phyloP scores from a whole-genome alignment of 1,140 invertebrate genomes.

The Lordiphosa stackelbergi region DNA sequence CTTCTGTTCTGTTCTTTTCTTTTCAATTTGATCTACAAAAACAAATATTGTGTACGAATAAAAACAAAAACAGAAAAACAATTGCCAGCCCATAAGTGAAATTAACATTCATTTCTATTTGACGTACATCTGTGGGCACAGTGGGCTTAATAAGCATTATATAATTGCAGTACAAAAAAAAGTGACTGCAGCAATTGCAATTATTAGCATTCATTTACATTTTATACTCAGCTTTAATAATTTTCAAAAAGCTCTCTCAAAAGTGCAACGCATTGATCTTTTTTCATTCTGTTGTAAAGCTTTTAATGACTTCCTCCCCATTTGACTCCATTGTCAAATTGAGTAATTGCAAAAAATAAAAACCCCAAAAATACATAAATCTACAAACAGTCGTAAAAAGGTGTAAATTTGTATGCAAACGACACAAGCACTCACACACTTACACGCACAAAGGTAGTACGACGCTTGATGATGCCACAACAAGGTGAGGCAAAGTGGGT shows the following conservation, averaged over 20 bases:
- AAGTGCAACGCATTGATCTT: conserved; percentile 19
- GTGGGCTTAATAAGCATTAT: conserved; percentile 39
- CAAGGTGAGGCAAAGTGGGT: no score
- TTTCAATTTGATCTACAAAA: conserved; percentile 30
- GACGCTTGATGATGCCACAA: no score
- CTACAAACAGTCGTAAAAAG: conserved; percentile 52
- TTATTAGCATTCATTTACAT: conserved; percentile 32
- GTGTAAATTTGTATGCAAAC: conserved; percentile 73
- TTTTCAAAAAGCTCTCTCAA: conserved; percentile 13
- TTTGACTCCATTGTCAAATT: conserved; percentile 52
- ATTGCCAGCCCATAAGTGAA: conserved; percentile 8
- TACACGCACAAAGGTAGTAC: background rate
- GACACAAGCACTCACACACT: conserved; percentile 15
- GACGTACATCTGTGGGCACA: conserved; percentile 40
- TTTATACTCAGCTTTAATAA: conserved; percentile 23
- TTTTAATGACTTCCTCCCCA: conserved; percentile 16
- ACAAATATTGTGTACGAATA: background rate
- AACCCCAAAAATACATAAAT: conserved; percentile 33
- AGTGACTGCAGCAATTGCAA: conserved; percentile 14
- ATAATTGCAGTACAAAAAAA: conserved; percentile 27
- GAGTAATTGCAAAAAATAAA: conserved; percentile 48
- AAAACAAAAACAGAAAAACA: conserved; percentile 7
- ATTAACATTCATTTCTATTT: conserved; percentile 15
- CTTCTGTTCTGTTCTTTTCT: conserved; percentile 14
- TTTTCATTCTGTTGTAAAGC: conserved; percentile 8